Percentiles rank a stretch among this genome's conserved stretches.
phyloP scores from a whole-genome alignment of 1,140 invertebrate genomes.

The Drusus annulatus region DNA sequence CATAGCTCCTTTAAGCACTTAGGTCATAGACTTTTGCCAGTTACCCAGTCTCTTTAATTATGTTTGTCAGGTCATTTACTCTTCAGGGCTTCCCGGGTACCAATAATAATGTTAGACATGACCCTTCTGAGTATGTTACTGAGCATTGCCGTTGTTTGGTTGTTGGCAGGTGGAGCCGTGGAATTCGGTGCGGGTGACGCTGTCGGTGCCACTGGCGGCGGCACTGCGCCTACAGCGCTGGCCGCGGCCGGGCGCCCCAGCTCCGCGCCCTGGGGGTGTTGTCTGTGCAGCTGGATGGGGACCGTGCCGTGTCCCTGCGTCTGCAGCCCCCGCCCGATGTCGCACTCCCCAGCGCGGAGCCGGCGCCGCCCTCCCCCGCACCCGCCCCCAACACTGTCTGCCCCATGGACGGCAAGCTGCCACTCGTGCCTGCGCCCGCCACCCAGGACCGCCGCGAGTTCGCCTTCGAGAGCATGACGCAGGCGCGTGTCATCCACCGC shows the following conservation, averaged over 20 bases:
- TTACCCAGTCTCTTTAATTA: not conserved
- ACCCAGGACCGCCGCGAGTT: conserved; percentile 73
- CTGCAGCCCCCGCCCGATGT: conserved; percentile 67
- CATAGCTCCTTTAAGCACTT: too few relatives aligned
- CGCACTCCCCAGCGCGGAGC: conserved; percentile 71
- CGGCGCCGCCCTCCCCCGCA: conserved; percentile 76
- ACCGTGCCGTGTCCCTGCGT: conserved; percentile 93
- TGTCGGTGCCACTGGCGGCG: conserved; percentile 96
- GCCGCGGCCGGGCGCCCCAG: conserved; percentile 89
- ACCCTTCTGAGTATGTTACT: not conserved
- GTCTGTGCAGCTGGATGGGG: conserved; percentile 96
- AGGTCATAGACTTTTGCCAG: too few relatives aligned
- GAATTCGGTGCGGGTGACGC: conserved; percentile 97
- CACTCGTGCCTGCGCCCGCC: conserved; percentile 67
- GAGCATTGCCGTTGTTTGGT: not conserved
- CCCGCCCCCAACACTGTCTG: conserved; percentile 89
- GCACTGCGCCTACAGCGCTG: conserved; percentile 90
- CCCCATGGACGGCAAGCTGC: conserved; percentile 82
- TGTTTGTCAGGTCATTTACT: not conserved
- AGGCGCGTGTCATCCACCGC: conserved; percentile 78
- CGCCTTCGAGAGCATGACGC: conserved; percentile 92
- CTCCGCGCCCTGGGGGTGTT: conserved; percentile 93
- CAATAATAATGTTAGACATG: too few relatives aligned
- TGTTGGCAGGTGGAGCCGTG: conserved; percentile 92
- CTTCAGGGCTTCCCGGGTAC: too few relatives aligned